Base-by-base conservation (phyloP, 2,797 vertebrate species). In the Sternotherus odoratus region DNA sequence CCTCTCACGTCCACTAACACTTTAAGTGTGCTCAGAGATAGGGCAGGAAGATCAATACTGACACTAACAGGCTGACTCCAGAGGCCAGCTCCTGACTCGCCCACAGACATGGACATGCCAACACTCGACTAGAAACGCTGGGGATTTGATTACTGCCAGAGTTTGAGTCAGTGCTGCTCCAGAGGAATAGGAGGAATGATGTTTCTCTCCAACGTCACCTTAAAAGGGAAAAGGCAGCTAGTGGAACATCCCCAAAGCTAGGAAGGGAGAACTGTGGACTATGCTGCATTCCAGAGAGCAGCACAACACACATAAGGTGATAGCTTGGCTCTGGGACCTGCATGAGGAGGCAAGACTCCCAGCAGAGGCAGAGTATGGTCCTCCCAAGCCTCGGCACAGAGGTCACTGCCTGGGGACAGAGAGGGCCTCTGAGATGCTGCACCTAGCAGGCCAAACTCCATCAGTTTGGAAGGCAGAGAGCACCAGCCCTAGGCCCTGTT, bases 151-250 rank as follows among this genome's bases (percentile, higher is more conserved):
- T 39, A 23, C 10, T 36, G n/a, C n/a, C 21, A 23, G 17, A 17
- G 10, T 24, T n/a, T n/a, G 60, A 63, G 60, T 60, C 57, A 60
- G 30, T 33, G 28, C 57, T n/a, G 57, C 33, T 60, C 57, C 56
- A 57, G 12, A 13, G 49, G 26, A 1, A 23, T 26, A 6, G 72
- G 51, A 46, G 9, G 8, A 48, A 30, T 11, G 51, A 39, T 57
- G 1, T 13, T 12, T 66, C 46, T 79, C 57, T 66, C 77, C 56
- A 9, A 6, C 21, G 33, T 46, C 24, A 9, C 94, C 92, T 24
- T 95, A 91, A 91, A 95, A 93, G 84, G 92, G 23, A 83, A 83
- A 57, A 39, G n/a, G 26, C 39, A 79, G n/a, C 77, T 13, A 36
- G 33, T 26, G 50, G 46, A 33, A 21, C 15, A 39, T 39, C 46